These are phyloP conservation scores for Falco naumanni DNA, from an alignment of 2,797 vertebrate species.

Conservation along the genomic window DNA sequence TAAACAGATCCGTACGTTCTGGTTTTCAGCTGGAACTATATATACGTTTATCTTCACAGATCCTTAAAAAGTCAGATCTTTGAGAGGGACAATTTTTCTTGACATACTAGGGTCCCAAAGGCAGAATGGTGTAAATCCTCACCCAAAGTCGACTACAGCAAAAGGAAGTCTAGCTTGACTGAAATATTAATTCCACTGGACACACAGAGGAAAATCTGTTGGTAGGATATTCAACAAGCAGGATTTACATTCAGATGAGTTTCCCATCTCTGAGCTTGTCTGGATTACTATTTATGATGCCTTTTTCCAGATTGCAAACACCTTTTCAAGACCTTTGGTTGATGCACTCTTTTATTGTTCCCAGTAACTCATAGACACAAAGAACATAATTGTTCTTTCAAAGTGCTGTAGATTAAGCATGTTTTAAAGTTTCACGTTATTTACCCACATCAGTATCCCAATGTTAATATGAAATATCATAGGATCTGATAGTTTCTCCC, in stretches of 20 bases:
- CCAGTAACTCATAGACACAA: background rate
- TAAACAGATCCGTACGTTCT: background rate
- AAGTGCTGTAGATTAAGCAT: background rate
- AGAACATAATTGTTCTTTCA: background rate
- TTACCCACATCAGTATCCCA: background rate
- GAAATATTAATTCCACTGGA: slow-evolving; percentile 36
- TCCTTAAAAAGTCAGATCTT: background rate
- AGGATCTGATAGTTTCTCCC: background rate
- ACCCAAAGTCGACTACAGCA: slow-evolving; percentile 30
- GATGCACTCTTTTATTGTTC: background rate
- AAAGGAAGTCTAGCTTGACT: slow-evolving; percentile 36
- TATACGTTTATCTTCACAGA: background rate
- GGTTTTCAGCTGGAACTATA: background rate
- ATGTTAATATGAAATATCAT: background rate
- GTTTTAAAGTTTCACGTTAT: background rate
- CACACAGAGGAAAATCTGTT: slow-evolving; percentile 24
- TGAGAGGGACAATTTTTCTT: background rate
- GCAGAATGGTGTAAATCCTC: slow-evolving; percentile 8
- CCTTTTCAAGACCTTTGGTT: background rate
- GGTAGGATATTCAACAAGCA: slow-evolving; percentile 53
- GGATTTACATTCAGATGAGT: slow-evolving; percentile 48
- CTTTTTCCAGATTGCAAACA: slow-evolving; percentile 27
- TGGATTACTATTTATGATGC: slow-evolving; percentile 19
- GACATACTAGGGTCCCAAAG: background rate
- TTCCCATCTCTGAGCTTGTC: slow-evolving; percentile 46